Conservation (phyloP, 2,888 invertebrate genomes). For the Eristalis tenax region DNA sequence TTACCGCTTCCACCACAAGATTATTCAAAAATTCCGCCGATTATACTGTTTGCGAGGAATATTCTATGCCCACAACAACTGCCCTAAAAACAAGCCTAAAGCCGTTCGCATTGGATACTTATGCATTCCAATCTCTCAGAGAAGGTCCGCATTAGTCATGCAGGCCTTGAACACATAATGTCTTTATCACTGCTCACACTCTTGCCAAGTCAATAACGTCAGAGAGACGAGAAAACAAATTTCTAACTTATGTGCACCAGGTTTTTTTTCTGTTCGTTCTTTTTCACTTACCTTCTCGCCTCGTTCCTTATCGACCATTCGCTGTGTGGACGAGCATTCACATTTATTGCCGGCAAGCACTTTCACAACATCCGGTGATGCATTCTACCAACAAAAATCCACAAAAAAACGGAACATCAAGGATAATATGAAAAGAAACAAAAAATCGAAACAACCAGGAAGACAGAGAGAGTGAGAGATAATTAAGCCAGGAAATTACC, state of each 20-base stretch:
- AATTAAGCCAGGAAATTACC: constrained; percentile 43
- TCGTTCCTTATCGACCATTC: constrained; percentile 89
- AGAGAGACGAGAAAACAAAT: constrained; percentile 8
- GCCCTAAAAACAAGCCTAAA: background rate
- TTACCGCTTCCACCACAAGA: background rate
- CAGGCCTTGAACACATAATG: constrained; percentile 46
- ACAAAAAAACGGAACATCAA: constrained; percentile 7
- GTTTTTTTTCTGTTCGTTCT: constrained; percentile 25
- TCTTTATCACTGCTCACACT: constrained; percentile 36
- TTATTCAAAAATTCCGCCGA: background rate
- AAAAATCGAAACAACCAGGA: background rate
- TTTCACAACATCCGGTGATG: constrained; percentile 92
- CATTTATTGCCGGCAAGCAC: constrained; percentile 93
- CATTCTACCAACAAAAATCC: constrained; percentile 84
- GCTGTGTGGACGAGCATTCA: constrained; percentile 87
- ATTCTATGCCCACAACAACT: background rate
- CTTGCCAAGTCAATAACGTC: constrained; percentile 34
- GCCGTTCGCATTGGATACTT: constrained; percentile 1
- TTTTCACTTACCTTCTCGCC: constrained; percentile 87
- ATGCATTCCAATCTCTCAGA: background rate
- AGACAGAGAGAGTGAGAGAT: constrained; percentile 10
- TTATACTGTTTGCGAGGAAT: background rate
- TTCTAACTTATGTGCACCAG: constrained; percentile 10
- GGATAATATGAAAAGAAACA: constrained; percentile 1
- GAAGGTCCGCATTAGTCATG: constrained; percentile 21